A percentile compares a stretch with the other conserved stretches of the same genome.
Evolutionary conservation across 2,797 vertebrate species (phyloP).

Genomic region (Clarias pachynema): DNA sequence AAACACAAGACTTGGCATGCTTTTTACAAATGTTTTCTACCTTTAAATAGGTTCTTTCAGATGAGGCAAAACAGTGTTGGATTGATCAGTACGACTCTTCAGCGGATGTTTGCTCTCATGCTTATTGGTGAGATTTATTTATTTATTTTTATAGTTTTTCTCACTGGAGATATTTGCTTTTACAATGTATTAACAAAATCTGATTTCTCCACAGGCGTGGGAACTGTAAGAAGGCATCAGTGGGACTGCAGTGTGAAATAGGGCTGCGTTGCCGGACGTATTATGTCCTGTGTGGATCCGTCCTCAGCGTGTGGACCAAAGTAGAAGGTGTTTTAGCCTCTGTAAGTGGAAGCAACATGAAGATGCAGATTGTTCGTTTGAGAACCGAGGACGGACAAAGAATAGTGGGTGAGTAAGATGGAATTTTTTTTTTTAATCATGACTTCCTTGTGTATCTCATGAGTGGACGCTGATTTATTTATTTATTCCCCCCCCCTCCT

Average conservation of each 20-base stretch:
- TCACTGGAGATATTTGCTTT: background rate
- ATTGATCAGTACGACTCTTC: conserved; percentile 92
- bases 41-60: conserved; percentile 84
- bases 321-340: conserved; percentile 94
- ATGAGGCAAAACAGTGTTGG: conserved; percentile 93
- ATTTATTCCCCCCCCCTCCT: no score
- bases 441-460: background rate
- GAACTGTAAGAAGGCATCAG: conserved; percentile 93
- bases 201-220: conserved; percentile 81
- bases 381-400: conserved; percentile 94
- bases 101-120: conserved; percentile 91
- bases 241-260: conserved; percentile 93
- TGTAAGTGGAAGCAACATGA: conserved; percentile 93
- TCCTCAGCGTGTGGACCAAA: conserved; percentile 98
- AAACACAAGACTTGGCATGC: background rate
- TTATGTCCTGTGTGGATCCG: conserved; percentile 94
- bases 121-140: conserved; percentile 84
- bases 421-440: background rate
- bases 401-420: conserved; percentile 86
- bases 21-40: background rate
- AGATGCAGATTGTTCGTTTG: conserved; percentile 96
- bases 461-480: background rate
- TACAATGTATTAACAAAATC: background rate
- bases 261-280: conserved; percentile 93
- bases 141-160: background rate